Evolutionary conservation across 2,797 vertebrate species (phyloP).

Genomic region (Danionella dracula): DNA sequence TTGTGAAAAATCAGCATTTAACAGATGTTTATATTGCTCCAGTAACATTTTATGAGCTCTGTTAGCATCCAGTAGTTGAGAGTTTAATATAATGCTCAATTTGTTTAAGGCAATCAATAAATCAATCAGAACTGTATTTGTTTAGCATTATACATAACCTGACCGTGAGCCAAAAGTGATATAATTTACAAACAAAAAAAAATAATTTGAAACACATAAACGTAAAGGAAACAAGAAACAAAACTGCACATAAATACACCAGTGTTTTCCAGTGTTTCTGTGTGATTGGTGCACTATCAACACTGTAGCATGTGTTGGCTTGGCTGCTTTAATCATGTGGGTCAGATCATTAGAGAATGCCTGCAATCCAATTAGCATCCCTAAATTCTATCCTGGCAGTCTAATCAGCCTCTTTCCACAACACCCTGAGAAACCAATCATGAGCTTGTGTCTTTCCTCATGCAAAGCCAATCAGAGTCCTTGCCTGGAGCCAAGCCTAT

Average conservation of each 20-base stretch:
- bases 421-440: slow-evolving; percentile 6
- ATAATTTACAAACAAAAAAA: no score
- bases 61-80: background rate
- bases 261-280: background rate
- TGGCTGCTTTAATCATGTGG: slow-evolving; percentile 5
- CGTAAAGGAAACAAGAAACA: no score
- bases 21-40: background rate
- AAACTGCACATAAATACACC: no score
- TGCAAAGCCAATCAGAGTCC: background rate
- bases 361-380: slow-evolving; percentile 31
- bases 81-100: background rate
- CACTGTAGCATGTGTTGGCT: background rate
- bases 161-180: no score
- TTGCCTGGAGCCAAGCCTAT: background rate
- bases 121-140: no score
- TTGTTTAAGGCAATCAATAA: background rate
- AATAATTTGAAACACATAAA: no score
- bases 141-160: no score
- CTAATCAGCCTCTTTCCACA: slow-evolving; percentile 14
- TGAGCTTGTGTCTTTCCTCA: background rate
- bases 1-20: no score
- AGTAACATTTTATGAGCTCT: background rate
- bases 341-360: slow-evolving; percentile 14
- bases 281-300: background rate
- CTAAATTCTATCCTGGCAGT: background rate